A percentile compares a stretch with the other conserved stretches of the same genome.
phyloP scores from a whole-genome alignment of 2,888 invertebrate species.

The Tenodera sinensis region DNA sequence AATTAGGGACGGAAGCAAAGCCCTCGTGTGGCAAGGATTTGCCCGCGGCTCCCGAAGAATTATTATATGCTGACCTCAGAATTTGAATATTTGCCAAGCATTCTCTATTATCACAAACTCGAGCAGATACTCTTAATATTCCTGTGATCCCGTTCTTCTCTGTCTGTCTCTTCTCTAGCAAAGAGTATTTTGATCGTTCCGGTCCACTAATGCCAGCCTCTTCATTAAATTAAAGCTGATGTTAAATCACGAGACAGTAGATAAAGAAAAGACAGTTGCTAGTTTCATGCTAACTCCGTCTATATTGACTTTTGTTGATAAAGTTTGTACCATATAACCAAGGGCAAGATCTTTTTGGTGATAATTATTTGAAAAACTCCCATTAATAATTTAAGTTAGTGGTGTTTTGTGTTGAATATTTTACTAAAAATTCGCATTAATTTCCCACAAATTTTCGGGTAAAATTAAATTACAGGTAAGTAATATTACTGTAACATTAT shows the following conservation, averaged over 20 bases:
- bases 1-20: not conserved
- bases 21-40: no score
- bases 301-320: no score
- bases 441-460: no score
- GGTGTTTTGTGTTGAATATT: no score
- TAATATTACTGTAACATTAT: no score
- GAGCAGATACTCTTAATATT: not conserved
- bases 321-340: no score
- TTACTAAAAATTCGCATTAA: no score
- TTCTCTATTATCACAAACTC: not conserved
- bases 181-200: not conserved
- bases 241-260: not conserved
- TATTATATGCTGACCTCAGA: not conserved
- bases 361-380: no score
- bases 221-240: not conserved
- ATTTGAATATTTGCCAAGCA: not conserved
- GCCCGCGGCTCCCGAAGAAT: not conserved
- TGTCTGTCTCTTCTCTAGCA: not conserved
- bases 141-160: not conserved
- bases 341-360: no score
- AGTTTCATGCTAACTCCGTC: no score
- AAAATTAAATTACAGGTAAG: no score
- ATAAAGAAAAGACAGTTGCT: not conserved
- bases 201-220: not conserved
- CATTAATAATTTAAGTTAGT: no score